A percentile compares a stretch with the other conserved stretches of the same genome.
These are phyloP conservation scores for Hypothenemus hampei DNA, from an alignment of 1,140 invertebrate genomes.

Conservation along the genomic window DNA sequence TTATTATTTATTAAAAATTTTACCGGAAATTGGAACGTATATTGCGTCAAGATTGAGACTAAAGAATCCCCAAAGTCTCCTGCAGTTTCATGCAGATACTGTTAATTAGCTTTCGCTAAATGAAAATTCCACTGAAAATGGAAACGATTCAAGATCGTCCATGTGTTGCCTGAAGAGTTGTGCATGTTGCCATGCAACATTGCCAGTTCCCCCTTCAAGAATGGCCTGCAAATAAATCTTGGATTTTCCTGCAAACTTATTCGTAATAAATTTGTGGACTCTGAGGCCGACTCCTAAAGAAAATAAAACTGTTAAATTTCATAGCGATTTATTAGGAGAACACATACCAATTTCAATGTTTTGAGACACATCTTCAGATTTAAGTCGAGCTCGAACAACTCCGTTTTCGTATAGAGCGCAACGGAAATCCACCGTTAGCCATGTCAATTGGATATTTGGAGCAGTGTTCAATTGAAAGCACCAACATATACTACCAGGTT, in stretches of 20 bases:
- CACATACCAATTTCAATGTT: background rate
- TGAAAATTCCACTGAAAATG: background rate
- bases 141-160: conserved; percentile 30
- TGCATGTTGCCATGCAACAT: conserved; percentile 82
- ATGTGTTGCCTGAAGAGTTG: conserved; percentile 77
- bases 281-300: too few relatives aligned
- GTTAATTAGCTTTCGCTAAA: too few relatives aligned
- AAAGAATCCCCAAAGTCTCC: too few relatives aligned
- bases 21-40: too few relatives aligned
- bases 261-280: conserved; percentile 27
- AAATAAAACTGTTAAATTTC: background rate
- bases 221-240: conserved; percentile 51
- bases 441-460: background rate
- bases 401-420: background rate
- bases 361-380: background rate
- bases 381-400: background rate
- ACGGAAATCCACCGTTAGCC: background rate
- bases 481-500: background rate
- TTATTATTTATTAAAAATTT: too few relatives aligned
- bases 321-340: background rate
- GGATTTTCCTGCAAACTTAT: conserved; percentile 43
- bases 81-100: too few relatives aligned
- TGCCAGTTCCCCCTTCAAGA: conserved; percentile 65
- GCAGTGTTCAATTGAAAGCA: background rate
- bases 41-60: too few relatives aligned